phyloP scores from a whole-genome alignment of 2,888 invertebrate species.

The Cheilosia vernalis region DNA sequence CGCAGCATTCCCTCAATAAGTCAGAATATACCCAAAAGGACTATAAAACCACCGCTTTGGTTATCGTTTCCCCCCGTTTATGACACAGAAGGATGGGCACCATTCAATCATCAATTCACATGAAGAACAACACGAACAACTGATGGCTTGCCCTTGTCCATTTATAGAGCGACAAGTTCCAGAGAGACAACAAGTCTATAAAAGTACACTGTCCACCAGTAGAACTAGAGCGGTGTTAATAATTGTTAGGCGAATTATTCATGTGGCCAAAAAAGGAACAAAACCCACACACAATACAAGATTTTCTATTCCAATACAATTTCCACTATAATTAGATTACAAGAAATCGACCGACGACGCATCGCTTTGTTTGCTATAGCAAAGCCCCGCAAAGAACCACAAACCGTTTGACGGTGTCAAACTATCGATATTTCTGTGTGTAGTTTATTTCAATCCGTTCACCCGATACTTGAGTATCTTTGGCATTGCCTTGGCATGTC shows the following conservation, averaged over 20 bases:
- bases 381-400: not conserved
- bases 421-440: conserved; percentile 6
- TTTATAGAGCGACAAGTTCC: not conserved
- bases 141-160: not conserved
- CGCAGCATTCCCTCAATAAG: not conserved
- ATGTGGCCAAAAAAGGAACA: not conserved
- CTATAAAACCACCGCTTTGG: not conserved
- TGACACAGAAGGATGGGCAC: not conserved
- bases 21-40: not conserved
- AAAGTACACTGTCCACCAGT: not conserved
- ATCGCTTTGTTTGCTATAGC: not conserved
- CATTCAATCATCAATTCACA: not conserved
- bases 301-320: not conserved
- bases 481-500: conserved; percentile 7
- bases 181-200: not conserved
- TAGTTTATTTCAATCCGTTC: conserved; percentile 12
- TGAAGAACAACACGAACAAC: too few relatives aligned
- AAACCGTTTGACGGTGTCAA: conserved; percentile 2
- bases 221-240: not conserved
- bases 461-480: not conserved
- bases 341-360: not conserved
- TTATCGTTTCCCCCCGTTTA: not conserved
- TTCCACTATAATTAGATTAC: conserved; percentile 5
- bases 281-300: not conserved
- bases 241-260: not conserved